A percentile compares a stretch with the other conserved stretches of the same genome.
Conservation (phyloP, 1,140 invertebrate genomes). For the Nomia melanderi region DNA sequence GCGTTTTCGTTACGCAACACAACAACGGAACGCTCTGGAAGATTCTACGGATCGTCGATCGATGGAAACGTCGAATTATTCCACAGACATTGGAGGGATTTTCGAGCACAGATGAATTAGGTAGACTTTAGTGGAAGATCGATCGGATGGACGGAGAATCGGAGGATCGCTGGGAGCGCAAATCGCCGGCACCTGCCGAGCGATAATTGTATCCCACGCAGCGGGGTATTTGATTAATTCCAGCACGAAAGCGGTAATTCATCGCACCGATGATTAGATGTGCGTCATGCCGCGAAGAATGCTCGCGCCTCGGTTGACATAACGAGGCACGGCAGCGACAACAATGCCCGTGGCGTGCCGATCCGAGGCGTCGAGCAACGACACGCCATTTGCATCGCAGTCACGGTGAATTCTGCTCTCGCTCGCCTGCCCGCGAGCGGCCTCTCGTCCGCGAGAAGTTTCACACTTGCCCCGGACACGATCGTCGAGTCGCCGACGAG, state of each 20-base stretch:
- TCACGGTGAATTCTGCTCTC: conserved; percentile 3
- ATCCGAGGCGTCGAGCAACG: background rate
- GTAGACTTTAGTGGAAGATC: too few relatives aligned
- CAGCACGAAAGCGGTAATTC: background rate
- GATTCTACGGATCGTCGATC: too few relatives aligned
- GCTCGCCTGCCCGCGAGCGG: conserved; percentile 37
- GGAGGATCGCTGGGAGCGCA: too few relatives aligned
- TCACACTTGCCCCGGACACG: conserved; percentile 54
- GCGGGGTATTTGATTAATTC: too few relatives aligned
- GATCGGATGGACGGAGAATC: too few relatives aligned
- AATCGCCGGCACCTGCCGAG: too few relatives aligned
- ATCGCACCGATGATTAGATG: background rate
- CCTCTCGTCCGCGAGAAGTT: conserved; percentile 45
- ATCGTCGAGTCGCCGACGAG: conserved; percentile 48
- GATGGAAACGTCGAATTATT: too few relatives aligned
- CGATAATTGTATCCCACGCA: too few relatives aligned
- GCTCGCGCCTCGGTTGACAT: background rate
- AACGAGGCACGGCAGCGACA: background rate
- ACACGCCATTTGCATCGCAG: conserved; percentile 1
- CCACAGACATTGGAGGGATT: too few relatives aligned
- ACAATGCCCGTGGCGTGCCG: background rate
- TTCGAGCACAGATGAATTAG: too few relatives aligned
- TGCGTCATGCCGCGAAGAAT: background rate
- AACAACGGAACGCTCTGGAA: too few relatives aligned
- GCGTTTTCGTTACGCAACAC: too few relatives aligned